These are phyloP conservation scores for Amyelois transitella DNA, from an alignment of 1,140 invertebrate species.

Conservation along the genomic window DNA sequence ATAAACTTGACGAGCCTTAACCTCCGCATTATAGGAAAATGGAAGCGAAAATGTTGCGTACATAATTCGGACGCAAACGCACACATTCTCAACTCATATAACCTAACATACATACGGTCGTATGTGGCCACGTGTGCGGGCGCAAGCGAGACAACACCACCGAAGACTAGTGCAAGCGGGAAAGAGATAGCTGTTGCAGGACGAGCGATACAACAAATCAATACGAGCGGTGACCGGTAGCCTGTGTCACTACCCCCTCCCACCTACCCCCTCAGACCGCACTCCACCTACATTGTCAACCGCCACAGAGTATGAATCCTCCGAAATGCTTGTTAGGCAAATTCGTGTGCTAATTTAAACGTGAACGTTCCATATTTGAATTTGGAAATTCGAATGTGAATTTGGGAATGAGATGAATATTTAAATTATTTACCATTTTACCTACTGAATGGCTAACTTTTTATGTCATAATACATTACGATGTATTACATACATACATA, in stretches of 20 bases:
- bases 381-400: background rate
- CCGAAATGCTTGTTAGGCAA: background rate
- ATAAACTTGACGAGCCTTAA: background rate
- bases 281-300: conserved; percentile 70
- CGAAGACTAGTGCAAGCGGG: conserved; percentile 27
- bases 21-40: conserved; percentile 31
- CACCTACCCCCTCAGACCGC: conserved; percentile 46
- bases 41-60: conserved; percentile 58
- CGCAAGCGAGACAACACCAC: conserved; percentile 27
- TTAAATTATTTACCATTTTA: too few relatives aligned
- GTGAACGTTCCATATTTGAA: background rate
- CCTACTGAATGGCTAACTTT: too few relatives aligned
- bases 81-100: conserved; percentile 28
- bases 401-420: too few relatives aligned
- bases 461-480: too few relatives aligned
- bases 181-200: conserved; percentile 64
- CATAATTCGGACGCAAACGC: conserved; percentile 64
- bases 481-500: too few relatives aligned
- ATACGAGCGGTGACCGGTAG: conserved; percentile 74
- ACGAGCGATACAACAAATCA: conserved; percentile 74
- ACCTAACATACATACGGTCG: conserved; percentile 41
- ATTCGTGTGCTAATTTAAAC: too few relatives aligned
- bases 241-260: conserved; percentile 64
- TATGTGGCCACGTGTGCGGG: conserved; percentile 56
- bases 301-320: conserved; percentile 46